These are phyloP conservation scores for Cryptus viduatorius DNA, from an alignment of 2,888 invertebrate genomes.

Conservation along the genomic window DNA sequence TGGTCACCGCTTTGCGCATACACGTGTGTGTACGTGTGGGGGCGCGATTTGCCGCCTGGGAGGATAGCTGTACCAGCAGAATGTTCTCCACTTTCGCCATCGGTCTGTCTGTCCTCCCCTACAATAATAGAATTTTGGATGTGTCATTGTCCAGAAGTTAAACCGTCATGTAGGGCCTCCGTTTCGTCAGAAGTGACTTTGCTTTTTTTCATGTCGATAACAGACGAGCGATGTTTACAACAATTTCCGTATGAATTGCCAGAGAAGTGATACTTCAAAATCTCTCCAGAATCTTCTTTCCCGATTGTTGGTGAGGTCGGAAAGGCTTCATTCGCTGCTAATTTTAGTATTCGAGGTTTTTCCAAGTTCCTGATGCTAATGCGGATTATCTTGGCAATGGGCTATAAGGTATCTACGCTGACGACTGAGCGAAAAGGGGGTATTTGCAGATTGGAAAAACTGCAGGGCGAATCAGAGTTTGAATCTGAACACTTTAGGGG, in stretches of 20 bases:
- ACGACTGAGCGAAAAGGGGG: not conserved
- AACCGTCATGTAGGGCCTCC: too few species aligned
- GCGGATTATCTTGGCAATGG: not conserved
- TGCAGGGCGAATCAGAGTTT: not conserved
- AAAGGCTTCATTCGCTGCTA: too few species aligned
- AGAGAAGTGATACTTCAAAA: too few species aligned
- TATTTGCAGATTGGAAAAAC: not conserved
- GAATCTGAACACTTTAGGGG: not conserved
- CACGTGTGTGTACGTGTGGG: not conserved
- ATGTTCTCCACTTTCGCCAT: not conserved
- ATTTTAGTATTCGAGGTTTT: too few species aligned
- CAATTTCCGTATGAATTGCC: too few species aligned
- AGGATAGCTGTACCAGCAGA: slow-evolving; percentile 12
- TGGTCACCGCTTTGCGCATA: not conserved
- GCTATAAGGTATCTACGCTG: not conserved
- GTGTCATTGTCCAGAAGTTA: not conserved
- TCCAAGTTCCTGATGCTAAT: too few species aligned
- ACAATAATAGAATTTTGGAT: not conserved
- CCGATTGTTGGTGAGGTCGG: too few species aligned
- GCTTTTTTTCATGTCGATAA: too few species aligned
- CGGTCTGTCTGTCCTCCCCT: not conserved
- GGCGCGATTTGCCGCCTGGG: not conserved
- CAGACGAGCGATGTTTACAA: too few species aligned
- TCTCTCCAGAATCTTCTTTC: too few species aligned
- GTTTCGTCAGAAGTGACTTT: too few species aligned